Percentiles rank a stretch among this genome's conserved stretches.
phyloP scores from a whole-genome alignment of 1,140 invertebrate genomes.

The Monochamus saltuarius region DNA sequence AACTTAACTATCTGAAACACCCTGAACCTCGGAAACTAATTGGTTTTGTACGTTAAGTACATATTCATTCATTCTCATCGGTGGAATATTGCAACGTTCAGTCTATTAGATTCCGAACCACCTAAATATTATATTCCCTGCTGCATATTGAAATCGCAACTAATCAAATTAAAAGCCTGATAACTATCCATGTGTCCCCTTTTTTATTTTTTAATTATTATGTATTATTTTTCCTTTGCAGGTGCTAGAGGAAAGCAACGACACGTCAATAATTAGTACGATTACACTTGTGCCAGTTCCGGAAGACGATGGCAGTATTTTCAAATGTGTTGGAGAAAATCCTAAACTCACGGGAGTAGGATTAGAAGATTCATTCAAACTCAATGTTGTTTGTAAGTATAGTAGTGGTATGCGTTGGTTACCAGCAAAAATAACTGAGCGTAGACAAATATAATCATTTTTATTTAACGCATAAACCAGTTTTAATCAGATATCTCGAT shows the following conservation, averaged over 20 bases:
- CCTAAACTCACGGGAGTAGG: conserved; percentile 67
- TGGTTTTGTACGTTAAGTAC: too few species aligned
- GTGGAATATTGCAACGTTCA: too few species aligned
- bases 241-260: conserved; percentile 65
- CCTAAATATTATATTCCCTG: too few species aligned
- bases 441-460: background rate
- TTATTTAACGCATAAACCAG: background rate
- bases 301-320: conserved; percentile 77
- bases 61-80: too few species aligned
- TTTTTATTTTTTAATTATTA: too few species aligned
- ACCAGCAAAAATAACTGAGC: background rate
- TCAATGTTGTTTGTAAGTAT: conserved; percentile 87
- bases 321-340: conserved; percentile 85
- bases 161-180: too few species aligned
- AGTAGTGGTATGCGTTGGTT: background rate
- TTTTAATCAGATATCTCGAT: background rate
- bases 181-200: too few species aligned
- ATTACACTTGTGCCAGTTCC: conserved; percentile 77
- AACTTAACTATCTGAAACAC: too few species aligned
- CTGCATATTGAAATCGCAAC: too few species aligned
- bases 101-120: too few species aligned
- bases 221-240: conserved; percentile 45
- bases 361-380: conserved; percentile 75
- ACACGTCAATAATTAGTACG: conserved; percentile 72
- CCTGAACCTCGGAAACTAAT: too few species aligned